Evolutionary conservation across 1,140 invertebrate genomes (phyloP).

Genomic region (Gerris buenoi): DNA sequence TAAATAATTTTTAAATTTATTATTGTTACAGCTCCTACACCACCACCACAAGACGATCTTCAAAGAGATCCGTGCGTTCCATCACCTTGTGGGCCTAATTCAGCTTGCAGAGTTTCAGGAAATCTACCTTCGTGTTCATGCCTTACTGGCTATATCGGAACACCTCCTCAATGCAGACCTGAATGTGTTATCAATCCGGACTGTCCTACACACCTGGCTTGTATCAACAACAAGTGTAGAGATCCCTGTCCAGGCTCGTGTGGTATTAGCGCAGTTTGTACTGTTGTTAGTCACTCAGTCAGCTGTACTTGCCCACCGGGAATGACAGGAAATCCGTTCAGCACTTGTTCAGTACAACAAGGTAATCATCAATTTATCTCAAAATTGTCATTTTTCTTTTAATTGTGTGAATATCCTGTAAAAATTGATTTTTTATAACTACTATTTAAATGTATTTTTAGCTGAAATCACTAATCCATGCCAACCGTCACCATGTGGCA

Average conservation of each 20-base stretch:
- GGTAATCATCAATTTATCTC: constrained; percentile 16
- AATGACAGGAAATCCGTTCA: constrained; percentile 48
- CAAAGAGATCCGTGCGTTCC: constrained; percentile 36
- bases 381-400: not conserved
- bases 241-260: constrained; percentile 46
- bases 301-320: constrained; percentile 43
- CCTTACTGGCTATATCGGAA: constrained; percentile 39
- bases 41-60: constrained; percentile 5
- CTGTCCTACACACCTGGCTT: constrained; percentile 42
- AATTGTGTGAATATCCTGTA: not conserved
- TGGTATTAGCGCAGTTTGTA: constrained; percentile 41
- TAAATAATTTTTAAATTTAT: no score
- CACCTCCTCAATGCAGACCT: constrained; percentile 41
- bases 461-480: constrained; percentile 43
- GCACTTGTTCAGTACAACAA: constrained; percentile 33
- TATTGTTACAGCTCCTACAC: constrained; percentile 9
- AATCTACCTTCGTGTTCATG: constrained; percentile 44
- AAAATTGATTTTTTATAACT: not conserved
- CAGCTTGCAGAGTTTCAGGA: constrained; percentile 39
- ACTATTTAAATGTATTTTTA: not conserved
- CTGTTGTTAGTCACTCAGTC: constrained; percentile 46
- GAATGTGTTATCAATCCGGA: constrained; percentile 45
- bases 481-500: constrained; percentile 52
- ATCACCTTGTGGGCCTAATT: constrained; percentile 47
- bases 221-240: constrained; percentile 42